A percentile compares a stretch with the other conserved stretches of the same genome.
Conservation (phyloP, 2,888 invertebrate genomes). For the Omphaloscelis lunosa region DNA sequence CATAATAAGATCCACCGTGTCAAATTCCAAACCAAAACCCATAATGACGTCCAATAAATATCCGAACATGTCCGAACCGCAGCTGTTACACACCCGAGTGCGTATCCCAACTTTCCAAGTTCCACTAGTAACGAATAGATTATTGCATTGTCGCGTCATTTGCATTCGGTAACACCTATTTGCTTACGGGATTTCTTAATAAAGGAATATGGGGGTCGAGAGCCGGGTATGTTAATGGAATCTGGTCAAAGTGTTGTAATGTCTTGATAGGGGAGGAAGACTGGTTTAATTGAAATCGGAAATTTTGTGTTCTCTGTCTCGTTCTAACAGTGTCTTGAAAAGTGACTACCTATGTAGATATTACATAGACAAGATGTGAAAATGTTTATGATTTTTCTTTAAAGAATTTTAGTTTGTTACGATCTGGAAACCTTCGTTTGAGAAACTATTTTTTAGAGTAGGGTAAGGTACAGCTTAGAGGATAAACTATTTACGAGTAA, state of each 20-base stretch:
- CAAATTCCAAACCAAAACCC: slow-evolving; percentile 16
- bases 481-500: not conserved
- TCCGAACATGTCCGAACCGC: slow-evolving; percentile 30
- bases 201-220: slow-evolving; percentile 53
- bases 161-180: slow-evolving; percentile 81
- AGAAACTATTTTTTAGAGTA: not conserved
- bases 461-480: not conserved
- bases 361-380: not conserved
- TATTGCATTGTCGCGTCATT: slow-evolving; percentile 83
- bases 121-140: slow-evolving; percentile 74
- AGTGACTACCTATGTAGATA: not conserved
- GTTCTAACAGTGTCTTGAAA: not conserved
- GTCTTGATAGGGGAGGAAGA: slow-evolving; percentile 4
- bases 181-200: slow-evolving; percentile 67
- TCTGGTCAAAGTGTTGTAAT: slow-evolving; percentile 55
- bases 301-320: not conserved
- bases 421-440: not conserved
- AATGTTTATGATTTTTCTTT: not conserved
- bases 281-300: slow-evolving; percentile 33
- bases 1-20: too few species aligned
- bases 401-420: not conserved
- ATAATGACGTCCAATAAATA: slow-evolving; percentile 21
- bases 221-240: slow-evolving; percentile 52
- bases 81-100: slow-evolving; percentile 66
- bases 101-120: slow-evolving; percentile 62